Base-by-base conservation (phyloP, 2,113 vertebrate genomes). In the Plecotus auritus region DNA sequence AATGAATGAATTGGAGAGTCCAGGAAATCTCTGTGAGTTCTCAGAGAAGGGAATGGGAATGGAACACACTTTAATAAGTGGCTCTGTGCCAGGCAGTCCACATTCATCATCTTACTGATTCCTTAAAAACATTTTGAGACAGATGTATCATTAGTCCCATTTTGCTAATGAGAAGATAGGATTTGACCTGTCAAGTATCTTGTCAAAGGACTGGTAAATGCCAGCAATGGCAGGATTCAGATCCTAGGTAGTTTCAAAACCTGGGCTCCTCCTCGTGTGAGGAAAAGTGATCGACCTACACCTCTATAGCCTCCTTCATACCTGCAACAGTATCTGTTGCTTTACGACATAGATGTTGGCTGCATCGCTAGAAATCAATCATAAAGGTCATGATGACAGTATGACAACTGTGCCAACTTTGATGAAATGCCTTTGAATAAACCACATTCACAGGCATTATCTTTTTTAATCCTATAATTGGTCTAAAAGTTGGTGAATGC, bases 381-480 rank as follows among this genome's bases (percentile, higher is more conserved):
- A 59, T 37, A 73, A 73, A 13, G 37, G 73, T 30, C 67, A 14
- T 22, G 59, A 56, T 32, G 37, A 28, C 45, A 88, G 78, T 28
- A 1, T 26, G 49, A 66, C 35, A 56, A 56, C 45, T 1, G 0
- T 35, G 67, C 16, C 32, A 13, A 28, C 32, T 7, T 0, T 69
- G 69, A 54, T 37, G 49, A 78, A 80, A 80, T 30, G 64, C 23
- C 45, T 80, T 59, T 22, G 42, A 47, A 64, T 12, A 40, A 45
- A 8, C 11, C n/a, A 20, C 30, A 7, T 54, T 77, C 69, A 70
- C n/a, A 42, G 76, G 20, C 20, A 30, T 73, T 32, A 30, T 10
- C 28, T 35, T 64, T 83, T 45, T 54, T 56, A 77, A 26, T 59
- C n/a, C 56, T 73, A 0, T 47, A 84, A 84, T 32, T 35, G 78